Percentiles rank a stretch among this genome's conserved stretches.
phyloP scores from a whole-genome alignment of 1,140 invertebrate species.

The Trichonephila clavipes region DNA sequence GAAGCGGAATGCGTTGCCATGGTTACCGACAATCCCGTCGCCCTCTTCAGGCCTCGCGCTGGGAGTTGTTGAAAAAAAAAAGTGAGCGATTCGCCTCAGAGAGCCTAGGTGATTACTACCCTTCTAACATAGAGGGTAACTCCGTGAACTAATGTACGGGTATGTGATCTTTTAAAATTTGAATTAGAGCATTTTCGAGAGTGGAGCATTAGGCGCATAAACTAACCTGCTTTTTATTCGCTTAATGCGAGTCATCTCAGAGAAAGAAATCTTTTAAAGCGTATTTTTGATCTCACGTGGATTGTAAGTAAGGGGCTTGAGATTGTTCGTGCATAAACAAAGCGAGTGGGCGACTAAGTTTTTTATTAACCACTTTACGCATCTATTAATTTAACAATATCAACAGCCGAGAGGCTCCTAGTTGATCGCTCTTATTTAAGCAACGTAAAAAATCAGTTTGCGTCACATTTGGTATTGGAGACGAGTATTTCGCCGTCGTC shows the following conservation, averaged over 20 bases:
- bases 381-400: too few species aligned
- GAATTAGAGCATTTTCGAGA: not conserved
- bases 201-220: not conserved
- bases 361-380: too few species aligned
- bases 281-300: not conserved
- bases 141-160: not conserved
- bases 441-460: too few species aligned
- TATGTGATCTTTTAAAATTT: slow-evolving; percentile 32
- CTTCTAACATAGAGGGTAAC: not conserved
- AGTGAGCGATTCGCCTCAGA: not conserved
- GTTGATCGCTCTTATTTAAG: too few species aligned
- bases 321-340: not conserved
- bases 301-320: not conserved
- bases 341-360: not conserved
- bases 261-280: not conserved
- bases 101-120: not conserved
- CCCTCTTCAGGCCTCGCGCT: not conserved
- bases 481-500: too few species aligned
- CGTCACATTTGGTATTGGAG: too few species aligned
- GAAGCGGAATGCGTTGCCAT: slow-evolving; percentile 18
- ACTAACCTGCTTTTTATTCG: not conserved
- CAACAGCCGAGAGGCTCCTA: too few species aligned
- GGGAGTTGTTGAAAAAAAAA: not conserved
- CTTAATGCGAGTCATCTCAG: not conserved
- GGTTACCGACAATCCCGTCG: slow-evolving; percentile 25